Conservation (phyloP, 2,888 invertebrate genomes). For the Heliconius ismenius region DNA sequence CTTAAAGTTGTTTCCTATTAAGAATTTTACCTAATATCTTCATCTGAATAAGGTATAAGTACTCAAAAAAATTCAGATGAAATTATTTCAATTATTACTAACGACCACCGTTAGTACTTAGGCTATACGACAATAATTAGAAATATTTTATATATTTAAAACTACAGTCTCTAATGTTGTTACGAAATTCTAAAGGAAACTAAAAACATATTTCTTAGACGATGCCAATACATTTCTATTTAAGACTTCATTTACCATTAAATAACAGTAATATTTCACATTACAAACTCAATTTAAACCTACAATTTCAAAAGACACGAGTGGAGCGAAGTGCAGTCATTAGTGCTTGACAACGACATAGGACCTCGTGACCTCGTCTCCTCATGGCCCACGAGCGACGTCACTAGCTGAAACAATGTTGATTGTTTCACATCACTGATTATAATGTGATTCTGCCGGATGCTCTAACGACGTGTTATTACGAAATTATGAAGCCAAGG, state of each 20-base stretch:
- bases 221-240: too few species aligned
- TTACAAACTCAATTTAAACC: not conserved
- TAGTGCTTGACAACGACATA: constrained; percentile 18
- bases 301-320: constrained; percentile 1
- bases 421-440: constrained; percentile 25
- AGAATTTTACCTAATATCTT: too few species aligned
- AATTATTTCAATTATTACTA: too few species aligned
- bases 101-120: too few species aligned
- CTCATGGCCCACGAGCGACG: constrained; percentile 11
- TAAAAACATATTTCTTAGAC: too few species aligned
- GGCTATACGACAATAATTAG: too few species aligned
- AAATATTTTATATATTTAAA: too few species aligned
- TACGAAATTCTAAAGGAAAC: too few species aligned
- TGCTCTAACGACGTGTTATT: constrained; percentile 16
- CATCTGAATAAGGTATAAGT: too few species aligned
- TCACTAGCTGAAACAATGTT: constrained; percentile 24
- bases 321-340: constrained; percentile 5
- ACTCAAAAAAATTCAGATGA: too few species aligned
- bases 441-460: constrained; percentile 20
- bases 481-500: not conserved
- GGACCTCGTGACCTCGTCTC: constrained; percentile 14
- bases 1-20: too few species aligned
- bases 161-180: too few species aligned
- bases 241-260: not conserved
- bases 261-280: not conserved